A percentile compares a stretch with the other conserved stretches of the same genome.
These are phyloP conservation scores for Tapirus terrestris DNA, from an alignment of 2,113 vertebrate genomes.

Conservation along the genomic window DNA sequence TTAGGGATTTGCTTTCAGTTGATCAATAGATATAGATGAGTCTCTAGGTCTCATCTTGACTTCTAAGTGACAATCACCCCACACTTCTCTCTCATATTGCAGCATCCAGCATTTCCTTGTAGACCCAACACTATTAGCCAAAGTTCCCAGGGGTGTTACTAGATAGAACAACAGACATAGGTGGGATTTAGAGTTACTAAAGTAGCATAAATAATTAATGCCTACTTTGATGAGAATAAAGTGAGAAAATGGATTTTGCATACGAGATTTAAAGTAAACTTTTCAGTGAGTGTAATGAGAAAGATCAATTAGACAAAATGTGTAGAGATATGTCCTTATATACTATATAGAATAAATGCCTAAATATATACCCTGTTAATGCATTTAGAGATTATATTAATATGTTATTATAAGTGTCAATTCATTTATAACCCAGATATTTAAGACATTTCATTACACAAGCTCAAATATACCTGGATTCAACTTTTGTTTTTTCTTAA, in stretches of 20 bases:
- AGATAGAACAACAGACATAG: neutral
- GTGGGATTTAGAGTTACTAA: neutral
- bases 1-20: neutral
- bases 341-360: neutral
- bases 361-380: neutral
- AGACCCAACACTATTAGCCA: neutral
- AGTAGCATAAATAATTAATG: neutral
- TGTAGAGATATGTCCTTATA: neutral
- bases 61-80: neutral
- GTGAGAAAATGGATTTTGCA: slow-evolving; percentile 3
- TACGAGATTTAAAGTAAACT: slow-evolving; percentile 20
- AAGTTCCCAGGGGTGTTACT: neutral
- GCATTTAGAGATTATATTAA: neutral
- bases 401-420: neutral
- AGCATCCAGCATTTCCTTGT: neutral
- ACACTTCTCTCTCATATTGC: neutral
- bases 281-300: neutral
- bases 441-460: slow-evolving; percentile 11
- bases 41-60: neutral
- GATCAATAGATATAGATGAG: neutral
- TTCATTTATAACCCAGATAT: neutral
- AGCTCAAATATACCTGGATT: neutral
- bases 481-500: neutral
- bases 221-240: neutral
- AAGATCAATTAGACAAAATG: slow-evolving; percentile 8